Evolutionary conservation across 2,888 invertebrate genomes (phyloP), one percentile per base, ranked within the genome.

Genomic region (Pomacea canaliculata): DNA sequence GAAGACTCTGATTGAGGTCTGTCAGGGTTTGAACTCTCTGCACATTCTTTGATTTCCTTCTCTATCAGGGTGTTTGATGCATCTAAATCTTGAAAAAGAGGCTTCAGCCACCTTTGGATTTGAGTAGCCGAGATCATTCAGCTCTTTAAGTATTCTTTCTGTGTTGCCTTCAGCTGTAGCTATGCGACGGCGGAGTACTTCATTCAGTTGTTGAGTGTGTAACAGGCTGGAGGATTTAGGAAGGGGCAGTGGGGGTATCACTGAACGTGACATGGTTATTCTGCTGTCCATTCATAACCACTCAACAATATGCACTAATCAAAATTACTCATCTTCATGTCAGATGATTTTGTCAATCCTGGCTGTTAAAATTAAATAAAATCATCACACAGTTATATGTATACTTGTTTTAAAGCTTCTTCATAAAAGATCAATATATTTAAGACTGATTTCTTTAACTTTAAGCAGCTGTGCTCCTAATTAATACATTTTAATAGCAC

Each of bases 121-220:
- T 27, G 76, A 23, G 19, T 83, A 83, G 19, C 85, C 85, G 81
- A 86, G 80, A 18, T 82, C 78, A 19, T 81, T 82, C 5, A 87
- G 78, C n/a, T 85, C 84, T n/a, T 85, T 80, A 12, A 87, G 77
- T 18, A 87, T 79, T 27, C 83, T 81, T 19, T 79, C 78, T 10
- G 88, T 86, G 71, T 87, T 86, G 48, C 82, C 75, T 70, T 88
- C 87, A 3, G 87, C 87, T 10, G 83, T 78, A 56, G 83, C 76
- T 13, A 87, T 79, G 73, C 86, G 82, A 3, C 82, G 80, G 69
- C 85, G 83, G 49, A 88, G 77, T 27, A 85, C 81, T 66, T 85
- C 82, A 10, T 83, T 77, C 13, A 83, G 84, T 76, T 87, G 83
- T 48, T 85, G 83, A 18, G 82, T 48, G 51, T 56, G 51, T 56